A percentile compares a stretch with the other conserved stretches of the same genome.
These are phyloP conservation scores for Myiozetetes cayanensis DNA, from an alignment of 2,113 vertebrate species.

Conservation along the genomic window DNA sequence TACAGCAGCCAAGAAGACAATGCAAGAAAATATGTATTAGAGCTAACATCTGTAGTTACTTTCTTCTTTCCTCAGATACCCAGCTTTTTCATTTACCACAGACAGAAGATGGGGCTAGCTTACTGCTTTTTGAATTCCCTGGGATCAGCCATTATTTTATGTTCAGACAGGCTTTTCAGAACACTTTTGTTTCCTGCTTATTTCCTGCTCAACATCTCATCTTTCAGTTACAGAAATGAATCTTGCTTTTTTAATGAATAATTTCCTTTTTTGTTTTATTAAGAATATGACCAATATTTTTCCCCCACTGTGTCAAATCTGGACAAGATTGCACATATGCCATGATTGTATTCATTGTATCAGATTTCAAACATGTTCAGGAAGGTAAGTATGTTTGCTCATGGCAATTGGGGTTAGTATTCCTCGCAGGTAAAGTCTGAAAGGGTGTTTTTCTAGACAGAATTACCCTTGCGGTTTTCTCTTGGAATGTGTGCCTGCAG, in stretches of 20 bases:
- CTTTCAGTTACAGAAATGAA: neutral
- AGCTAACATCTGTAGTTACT: neutral
- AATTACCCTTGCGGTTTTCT: neutral
- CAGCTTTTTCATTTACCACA: neutral
- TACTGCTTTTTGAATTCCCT: neutral
- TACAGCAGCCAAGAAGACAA: neutral
- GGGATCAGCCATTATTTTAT: neutral
- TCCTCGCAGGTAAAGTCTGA: neutral
- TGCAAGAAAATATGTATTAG: neutral
- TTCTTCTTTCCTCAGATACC: neutral
- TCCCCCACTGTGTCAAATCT: neutral
- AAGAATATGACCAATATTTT: neutral
- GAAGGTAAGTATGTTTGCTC: neutral
- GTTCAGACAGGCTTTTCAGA: neutral
- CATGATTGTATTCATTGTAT: neutral
- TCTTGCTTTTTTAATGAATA: neutral
- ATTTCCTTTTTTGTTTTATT: neutral
- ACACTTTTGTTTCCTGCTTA: neutral
- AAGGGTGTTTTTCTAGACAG: neutral
- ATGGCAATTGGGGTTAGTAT: neutral
- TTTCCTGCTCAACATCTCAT: neutral
- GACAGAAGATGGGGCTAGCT: neutral
- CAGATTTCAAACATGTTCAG: neutral
- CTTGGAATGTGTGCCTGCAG: conserved; percentile 3
- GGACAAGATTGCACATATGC: neutral